These are phyloP conservation scores for Plecotus auritus DNA, from an alignment of 2,113 vertebrate species.

Conservation along the genomic window DNA sequence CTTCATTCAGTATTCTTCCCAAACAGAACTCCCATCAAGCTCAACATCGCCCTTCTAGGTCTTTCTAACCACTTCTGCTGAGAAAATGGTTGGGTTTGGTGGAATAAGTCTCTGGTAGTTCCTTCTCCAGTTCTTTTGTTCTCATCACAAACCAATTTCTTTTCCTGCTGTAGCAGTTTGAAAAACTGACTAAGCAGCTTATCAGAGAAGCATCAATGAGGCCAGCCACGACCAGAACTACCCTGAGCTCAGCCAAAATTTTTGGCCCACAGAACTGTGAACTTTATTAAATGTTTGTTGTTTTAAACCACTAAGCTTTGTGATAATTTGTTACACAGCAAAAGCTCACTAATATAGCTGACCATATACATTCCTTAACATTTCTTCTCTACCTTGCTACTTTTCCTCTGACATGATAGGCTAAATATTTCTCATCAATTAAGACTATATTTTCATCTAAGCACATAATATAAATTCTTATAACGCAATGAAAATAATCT, in stretches of 20 bases:
- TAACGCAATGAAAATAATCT: neutral
- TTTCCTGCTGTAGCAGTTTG: neutral
- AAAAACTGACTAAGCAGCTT: neutral
- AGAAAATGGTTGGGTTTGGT: neutral
- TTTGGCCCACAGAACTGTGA: neutral
- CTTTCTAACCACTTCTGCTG: neutral
- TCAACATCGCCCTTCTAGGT: neutral
- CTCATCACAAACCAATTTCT: neutral
- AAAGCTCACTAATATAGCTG: neutral
- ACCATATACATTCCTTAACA: neutral
- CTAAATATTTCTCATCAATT: neutral
- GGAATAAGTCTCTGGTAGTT: neutral
- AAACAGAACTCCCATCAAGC: neutral
- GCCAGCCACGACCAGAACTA: neutral
- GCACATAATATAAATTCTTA: neutral
- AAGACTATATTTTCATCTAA: neutral
- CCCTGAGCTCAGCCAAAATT: neutral
- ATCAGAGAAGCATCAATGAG: neutral
- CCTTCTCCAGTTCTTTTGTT: neutral
- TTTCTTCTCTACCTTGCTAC: neutral
- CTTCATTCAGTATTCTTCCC: neutral
- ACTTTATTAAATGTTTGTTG: neutral
- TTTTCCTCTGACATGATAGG: neutral
- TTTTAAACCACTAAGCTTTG: neutral
- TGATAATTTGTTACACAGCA: neutral